Base-by-base conservation (phyloP, 2,113 vertebrate species). In the Semnopithecus entellus region DNA sequence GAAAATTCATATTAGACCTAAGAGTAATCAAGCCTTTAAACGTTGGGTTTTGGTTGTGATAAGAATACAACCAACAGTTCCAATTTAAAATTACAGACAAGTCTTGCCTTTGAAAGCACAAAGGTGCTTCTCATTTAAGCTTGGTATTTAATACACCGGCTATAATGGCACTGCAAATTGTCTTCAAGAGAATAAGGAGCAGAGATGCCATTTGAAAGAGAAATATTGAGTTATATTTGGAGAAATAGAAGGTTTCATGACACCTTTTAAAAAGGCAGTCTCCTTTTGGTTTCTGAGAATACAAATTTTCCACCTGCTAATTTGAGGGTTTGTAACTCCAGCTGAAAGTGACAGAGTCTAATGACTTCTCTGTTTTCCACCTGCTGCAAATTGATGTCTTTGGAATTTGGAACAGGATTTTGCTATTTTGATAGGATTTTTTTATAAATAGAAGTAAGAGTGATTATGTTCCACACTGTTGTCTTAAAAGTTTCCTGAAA, bases 401-500 rank as follows among this genome's bases (percentile, higher is more conserved):
- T 95, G 86, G 66, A 73, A 88, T 7, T 57, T 59, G 38, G 66
- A 95, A 94, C 48, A 96, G 57, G 52, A 72, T 80, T 68, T 95
- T 88, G 27, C 0, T 78, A 87, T 94, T 85, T 91, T 94, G 93
- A 94, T 91, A 72, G 59, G 9, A 45, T 86, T 20, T 97, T 20
- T 97, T 91, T 0, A 89, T 66, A 68, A 96, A 94, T 6, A 92
- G 52, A 95, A 90, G 25, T 92, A 92, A 79, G 80, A 82, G 73
- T 61, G 88, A 73, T 64, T 76, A 38, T 73, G 20, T 79, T 86
- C 66, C 57, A 68, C 30, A 81, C 3, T 55, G 48, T 50, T 85
- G 59, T 66, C 94, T 80, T 50, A 91, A 72, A 95, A 79, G 32
- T 95, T 88, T 96, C 80, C 78, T 91, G 92, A 76, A 94, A 64